phyloP scores from a whole-genome alignment of 2,113 vertebrate species.

The Scalopus aquaticus region DNA sequence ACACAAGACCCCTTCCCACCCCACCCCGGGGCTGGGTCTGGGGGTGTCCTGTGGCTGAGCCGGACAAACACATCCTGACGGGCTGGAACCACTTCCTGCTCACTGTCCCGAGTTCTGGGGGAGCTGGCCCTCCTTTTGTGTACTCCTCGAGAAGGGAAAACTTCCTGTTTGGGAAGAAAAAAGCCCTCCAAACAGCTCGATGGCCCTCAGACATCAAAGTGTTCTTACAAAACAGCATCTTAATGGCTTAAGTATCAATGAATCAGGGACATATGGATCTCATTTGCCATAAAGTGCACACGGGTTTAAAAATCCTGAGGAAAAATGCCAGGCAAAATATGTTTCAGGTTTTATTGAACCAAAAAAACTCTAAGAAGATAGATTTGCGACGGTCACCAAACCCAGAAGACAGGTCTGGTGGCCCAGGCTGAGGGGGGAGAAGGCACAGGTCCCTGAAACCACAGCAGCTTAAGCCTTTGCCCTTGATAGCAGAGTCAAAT shows the following conservation, averaged over 20 bases:
- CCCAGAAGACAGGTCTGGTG: slow-evolving; percentile 12
- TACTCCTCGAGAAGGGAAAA: slow-evolving; percentile 55
- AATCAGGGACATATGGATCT: slow-evolving; percentile 77
- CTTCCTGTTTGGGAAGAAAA: slow-evolving; percentile 75
- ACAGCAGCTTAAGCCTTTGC: neutral
- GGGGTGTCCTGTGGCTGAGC: neutral
- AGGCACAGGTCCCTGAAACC: neutral
- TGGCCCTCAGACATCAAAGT: slow-evolving; percentile 75
- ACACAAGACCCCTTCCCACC: slow-evolving; percentile 43
- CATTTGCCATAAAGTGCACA: slow-evolving; percentile 79
- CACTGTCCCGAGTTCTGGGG: neutral
- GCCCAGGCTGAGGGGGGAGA: neutral
- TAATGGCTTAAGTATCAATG: slow-evolving; percentile 79
- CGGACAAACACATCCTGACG: slow-evolving; percentile 7
- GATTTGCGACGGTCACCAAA: slow-evolving; percentile 64
- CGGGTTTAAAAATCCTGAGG: slow-evolving; percentile 70
- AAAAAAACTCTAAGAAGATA: slow-evolving; percentile 70
- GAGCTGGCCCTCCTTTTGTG: slow-evolving; percentile 1
- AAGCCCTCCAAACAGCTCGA: neutral
- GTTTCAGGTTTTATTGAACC: slow-evolving; percentile 78
- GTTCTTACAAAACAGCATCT: slow-evolving; percentile 75
- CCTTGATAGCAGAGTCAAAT: neutral
- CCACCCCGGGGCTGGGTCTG: neutral
- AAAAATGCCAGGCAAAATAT: slow-evolving; percentile 79
- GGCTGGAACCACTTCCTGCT: neutral